phyloP scores from a whole-genome alignment of 1,140 invertebrate species.

The Scylla paramamosain region DNA sequence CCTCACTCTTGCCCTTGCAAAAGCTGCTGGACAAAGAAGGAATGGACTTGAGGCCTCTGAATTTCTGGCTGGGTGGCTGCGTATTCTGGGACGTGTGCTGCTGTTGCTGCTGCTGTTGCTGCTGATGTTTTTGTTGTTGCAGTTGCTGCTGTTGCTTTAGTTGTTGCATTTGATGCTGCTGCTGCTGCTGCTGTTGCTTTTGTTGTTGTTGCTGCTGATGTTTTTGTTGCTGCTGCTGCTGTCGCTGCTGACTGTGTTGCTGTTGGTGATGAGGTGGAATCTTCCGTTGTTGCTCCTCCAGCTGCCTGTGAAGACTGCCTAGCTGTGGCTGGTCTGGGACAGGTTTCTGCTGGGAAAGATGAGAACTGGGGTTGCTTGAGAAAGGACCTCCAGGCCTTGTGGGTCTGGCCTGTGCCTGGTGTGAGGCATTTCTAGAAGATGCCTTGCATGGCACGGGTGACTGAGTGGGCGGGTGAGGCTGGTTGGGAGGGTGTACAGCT shows the following conservation, averaged over 20 bases:
- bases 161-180: too few species aligned
- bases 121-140: too few species aligned
- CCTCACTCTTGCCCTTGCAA: slow-evolving; percentile 42
- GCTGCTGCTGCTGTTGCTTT: too few species aligned
- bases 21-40: slow-evolving; percentile 44
- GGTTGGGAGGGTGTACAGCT: not conserved
- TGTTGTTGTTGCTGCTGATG: too few species aligned
- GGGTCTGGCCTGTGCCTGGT: not conserved
- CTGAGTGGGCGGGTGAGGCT: not conserved
- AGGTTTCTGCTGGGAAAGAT: not conserved
- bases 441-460: not conserved
- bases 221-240: too few species aligned
- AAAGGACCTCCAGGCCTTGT: not conserved
- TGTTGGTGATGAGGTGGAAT: too few species aligned
- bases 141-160: too few species aligned
- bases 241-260: too few species aligned
- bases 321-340: not conserved
- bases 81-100: not conserved
- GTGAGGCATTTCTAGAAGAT: not conserved
- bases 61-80: not conserved
- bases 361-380: not conserved
- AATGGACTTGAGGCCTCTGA: slow-evolving; percentile 41
- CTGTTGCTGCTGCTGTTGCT: not conserved
- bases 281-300: too few species aligned
- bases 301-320: not conserved